Conservation (phyloP, 2,888 invertebrate species). For the Cecidostiba fungosa region DNA sequence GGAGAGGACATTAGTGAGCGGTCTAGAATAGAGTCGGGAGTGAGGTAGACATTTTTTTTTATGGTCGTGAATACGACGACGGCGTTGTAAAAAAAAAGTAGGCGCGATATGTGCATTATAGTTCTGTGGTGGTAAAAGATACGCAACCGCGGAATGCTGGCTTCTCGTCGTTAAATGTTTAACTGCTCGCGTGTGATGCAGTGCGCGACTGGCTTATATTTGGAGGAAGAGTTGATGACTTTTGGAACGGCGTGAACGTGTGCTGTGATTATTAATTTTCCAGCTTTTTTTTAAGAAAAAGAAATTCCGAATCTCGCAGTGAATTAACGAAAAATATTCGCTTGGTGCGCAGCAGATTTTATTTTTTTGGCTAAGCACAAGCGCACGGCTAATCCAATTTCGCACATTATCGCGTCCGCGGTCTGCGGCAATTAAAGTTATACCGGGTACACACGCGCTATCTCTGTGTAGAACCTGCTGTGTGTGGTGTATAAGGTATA, state of each 20-base stretch:
- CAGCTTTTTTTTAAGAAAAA: too few relatives aligned
- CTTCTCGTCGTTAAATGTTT: slow-evolving; percentile 24
- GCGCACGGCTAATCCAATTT: slow-evolving; percentile 23
- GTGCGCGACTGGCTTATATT: neutral
- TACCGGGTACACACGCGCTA: neutral
- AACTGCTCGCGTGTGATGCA: neutral
- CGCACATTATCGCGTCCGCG: slow-evolving; percentile 48
- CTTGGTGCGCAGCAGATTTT: neutral
- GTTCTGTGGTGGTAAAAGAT: neutral
- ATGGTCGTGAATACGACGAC: neutral
- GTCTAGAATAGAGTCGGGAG: neutral
- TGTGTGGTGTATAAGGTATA: neutral
- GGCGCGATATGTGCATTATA: slow-evolving; percentile 12
- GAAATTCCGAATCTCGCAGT: too few relatives aligned
- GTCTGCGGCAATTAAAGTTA: slow-evolving; percentile 43
- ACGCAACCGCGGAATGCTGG: neutral
- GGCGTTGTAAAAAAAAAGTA: slow-evolving; percentile 22
- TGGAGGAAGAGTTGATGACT: neutral
- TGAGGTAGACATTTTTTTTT: slow-evolving; percentile 2
- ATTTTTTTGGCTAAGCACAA: neutral
- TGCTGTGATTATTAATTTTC: too few relatives aligned
- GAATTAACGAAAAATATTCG: too few relatives aligned
- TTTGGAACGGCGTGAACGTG: neutral
- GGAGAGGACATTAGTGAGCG: slow-evolving; percentile 37
- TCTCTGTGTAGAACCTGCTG: neutral